phyloP scores from a whole-genome alignment of 2,888 invertebrate species.

The Spodoptera littoralis region DNA sequence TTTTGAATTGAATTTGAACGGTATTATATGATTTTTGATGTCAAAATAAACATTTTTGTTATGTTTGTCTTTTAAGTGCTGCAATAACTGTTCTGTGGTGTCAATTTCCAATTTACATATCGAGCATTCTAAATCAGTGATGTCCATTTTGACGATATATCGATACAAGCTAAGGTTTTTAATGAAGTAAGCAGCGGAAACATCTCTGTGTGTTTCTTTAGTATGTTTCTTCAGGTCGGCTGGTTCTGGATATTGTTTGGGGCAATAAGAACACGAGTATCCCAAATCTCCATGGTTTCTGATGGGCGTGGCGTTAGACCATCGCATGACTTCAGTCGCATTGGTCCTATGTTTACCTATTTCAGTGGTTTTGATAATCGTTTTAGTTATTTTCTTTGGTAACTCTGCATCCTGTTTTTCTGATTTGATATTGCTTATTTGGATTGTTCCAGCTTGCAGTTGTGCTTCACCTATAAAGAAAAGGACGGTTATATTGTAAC shows the following conservation, averaged over 20 bases:
- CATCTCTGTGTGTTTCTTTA: slow-evolving; percentile 53
- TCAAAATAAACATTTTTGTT: slow-evolving; percentile 57
- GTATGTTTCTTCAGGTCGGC: slow-evolving; percentile 70
- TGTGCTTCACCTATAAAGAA: slow-evolving; percentile 69
- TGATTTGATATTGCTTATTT: slow-evolving; percentile 14
- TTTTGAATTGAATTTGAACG: slow-evolving; percentile 50
- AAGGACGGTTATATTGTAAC: slow-evolving; percentile 55
- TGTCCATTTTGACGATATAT: slow-evolving; percentile 64
- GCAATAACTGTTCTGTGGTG: slow-evolving; percentile 55
- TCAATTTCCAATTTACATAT: slow-evolving; percentile 57
- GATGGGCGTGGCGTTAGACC: slow-evolving; percentile 74
- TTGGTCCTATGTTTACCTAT: slow-evolving; percentile 66
- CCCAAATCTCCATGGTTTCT: slow-evolving; percentile 61
- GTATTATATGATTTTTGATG: slow-evolving; percentile 67
- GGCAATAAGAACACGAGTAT: slow-evolving; percentile 70
- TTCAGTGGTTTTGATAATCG: slow-evolving; percentile 13
- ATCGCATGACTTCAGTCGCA: slow-evolving; percentile 62
- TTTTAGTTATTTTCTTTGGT: too few relatives aligned
- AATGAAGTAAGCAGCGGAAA: slow-evolving; percentile 49
- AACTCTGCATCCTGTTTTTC: not conserved
- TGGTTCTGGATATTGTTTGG: slow-evolving; percentile 53
- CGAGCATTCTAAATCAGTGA: slow-evolving; percentile 65
- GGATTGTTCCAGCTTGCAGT: slow-evolving; percentile 54
- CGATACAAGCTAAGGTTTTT: slow-evolving; percentile 40
- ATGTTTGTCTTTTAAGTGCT: slow-evolving; percentile 63